A percentile compares a stretch with the other conserved stretches of the same genome.
These are phyloP conservation scores for Philonicus albiceps DNA, from an alignment of 2,888 invertebrate species.

Conservation along the genomic window DNA sequence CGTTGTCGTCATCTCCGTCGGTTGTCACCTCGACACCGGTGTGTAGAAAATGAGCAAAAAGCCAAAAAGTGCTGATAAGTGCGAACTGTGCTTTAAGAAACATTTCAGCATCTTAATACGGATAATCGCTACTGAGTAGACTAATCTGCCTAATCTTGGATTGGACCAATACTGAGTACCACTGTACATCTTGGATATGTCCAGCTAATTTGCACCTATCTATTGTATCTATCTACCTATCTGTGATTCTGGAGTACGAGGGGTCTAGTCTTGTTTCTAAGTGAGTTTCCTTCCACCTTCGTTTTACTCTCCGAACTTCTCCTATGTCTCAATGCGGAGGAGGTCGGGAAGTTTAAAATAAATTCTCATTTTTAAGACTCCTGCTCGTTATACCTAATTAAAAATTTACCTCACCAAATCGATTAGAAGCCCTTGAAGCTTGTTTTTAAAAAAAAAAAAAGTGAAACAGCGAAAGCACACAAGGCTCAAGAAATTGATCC, in stretches of 20 bases:
- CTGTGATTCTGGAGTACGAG: slow-evolving; percentile 9
- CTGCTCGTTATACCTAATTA: neutral
- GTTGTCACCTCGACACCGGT: neutral
- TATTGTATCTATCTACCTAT: neutral
- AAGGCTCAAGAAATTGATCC: neutral
- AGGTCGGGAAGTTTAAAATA: neutral
- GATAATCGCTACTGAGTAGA: neutral
- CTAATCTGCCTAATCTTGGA: neutral
- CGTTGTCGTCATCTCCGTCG: neutral
- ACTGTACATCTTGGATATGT: neutral
- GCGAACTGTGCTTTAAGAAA: neutral
- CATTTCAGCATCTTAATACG: neutral
- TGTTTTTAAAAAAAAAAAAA: neutral
- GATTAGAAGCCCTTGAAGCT: slow-evolving; percentile 2
- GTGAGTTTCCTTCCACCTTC: slow-evolving; percentile 3
- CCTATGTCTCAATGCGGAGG: neutral
- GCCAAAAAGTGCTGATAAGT: slow-evolving; percentile 31
- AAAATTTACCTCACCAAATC: neutral
- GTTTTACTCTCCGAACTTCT: neutral
- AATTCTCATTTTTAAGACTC: neutral
- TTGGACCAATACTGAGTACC: neutral
- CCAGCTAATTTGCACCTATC: neutral
- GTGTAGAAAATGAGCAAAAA: neutral
- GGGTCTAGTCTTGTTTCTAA: slow-evolving; percentile 14
- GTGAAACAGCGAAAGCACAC: neutral